Conservation (phyloP, 2,888 invertebrate genomes). For the Ypsolopha sequella region DNA sequence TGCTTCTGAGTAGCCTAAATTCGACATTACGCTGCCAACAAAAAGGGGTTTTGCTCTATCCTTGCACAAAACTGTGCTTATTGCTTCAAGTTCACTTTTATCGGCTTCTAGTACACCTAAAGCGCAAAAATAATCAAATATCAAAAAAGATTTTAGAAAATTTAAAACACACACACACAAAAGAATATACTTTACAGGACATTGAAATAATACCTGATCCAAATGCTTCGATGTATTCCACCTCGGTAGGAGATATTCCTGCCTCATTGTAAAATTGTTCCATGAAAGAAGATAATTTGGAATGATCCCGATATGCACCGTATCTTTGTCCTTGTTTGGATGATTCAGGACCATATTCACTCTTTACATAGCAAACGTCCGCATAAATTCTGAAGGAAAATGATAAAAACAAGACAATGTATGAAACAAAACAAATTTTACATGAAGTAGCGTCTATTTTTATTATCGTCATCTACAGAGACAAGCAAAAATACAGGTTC, state of each 20-base stretch:
- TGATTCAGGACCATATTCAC: constrained; percentile 61
- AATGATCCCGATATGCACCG: constrained; percentile 68
- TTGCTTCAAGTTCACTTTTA: constrained; percentile 74
- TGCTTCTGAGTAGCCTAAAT: constrained; percentile 54
- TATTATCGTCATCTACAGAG: not conserved
- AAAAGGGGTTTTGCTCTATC: constrained; percentile 67
- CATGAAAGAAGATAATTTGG: constrained; percentile 54
- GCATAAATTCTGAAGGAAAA: constrained; percentile 63
- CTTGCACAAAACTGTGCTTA: constrained; percentile 69
- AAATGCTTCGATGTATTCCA: constrained; percentile 88
- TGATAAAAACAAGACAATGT: no score
- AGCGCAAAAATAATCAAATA: not conserved
- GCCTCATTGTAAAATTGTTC: constrained; percentile 72
- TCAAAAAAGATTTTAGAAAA: no score
- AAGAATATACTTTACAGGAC: no score
- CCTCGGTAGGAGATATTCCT: constrained; percentile 72
- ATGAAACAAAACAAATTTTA: not conserved
- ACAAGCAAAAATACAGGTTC: not conserved
- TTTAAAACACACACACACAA: no score
- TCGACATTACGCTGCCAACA: constrained; percentile 66
- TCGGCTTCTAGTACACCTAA: constrained; percentile 68
- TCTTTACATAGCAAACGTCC: constrained; percentile 76
- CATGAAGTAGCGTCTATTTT: not conserved
- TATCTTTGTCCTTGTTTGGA: constrained; percentile 59
- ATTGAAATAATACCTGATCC: constrained; percentile 71